Evolutionary conservation across 1,140 invertebrate genomes (phyloP), one percentile per base, ranked within the genome.

Genomic region (Heliconius nattereri): DNA sequence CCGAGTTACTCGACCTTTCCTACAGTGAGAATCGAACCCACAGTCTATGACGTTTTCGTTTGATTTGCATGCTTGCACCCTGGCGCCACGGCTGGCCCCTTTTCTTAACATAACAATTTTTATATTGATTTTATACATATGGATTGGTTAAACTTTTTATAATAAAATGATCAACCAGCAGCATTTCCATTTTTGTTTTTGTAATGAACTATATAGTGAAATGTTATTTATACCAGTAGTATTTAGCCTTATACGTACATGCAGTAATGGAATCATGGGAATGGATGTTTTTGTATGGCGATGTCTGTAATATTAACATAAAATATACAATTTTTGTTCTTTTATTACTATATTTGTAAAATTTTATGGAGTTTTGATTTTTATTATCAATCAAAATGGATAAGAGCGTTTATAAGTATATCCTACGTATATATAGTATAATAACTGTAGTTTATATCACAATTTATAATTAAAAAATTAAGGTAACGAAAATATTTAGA

Each of bases 191-290:
- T 66, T 66, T 66, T 66, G 8, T n/a, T 66, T 29, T 16, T 16
- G 20, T 16, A 66, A 66, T 13, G 3, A 16, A 45, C 11, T 66
- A 66, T 26, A 3, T 26, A 11, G 57, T 66, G 26, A 66, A 66
- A 26, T 26, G 60, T 29, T 66, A 66, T 29, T 66, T 26, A 66
- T 66, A 66, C 60, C 26, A 7, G 23, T 66, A 11, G 9, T 26
- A 66, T 26, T 66, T 66, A 66, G n/a, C 60, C 60, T 66, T 66
- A 66, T 66, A 66, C 9, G 60, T 66, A 66, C 60, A 66, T 66
- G 6, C 60, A 0, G 60, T 66, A 66, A 66, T 66, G 60, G 60
- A 66, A 26, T 66, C 60, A 66, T 66, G 60, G 60, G 60, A 66
- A 66, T 66, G n/a, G 23, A 66, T 26, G 60, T 66, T 66, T 60